phyloP scores from a whole-genome alignment of 2,797 vertebrate genomes.

The Astyanax mexicanus region DNA sequence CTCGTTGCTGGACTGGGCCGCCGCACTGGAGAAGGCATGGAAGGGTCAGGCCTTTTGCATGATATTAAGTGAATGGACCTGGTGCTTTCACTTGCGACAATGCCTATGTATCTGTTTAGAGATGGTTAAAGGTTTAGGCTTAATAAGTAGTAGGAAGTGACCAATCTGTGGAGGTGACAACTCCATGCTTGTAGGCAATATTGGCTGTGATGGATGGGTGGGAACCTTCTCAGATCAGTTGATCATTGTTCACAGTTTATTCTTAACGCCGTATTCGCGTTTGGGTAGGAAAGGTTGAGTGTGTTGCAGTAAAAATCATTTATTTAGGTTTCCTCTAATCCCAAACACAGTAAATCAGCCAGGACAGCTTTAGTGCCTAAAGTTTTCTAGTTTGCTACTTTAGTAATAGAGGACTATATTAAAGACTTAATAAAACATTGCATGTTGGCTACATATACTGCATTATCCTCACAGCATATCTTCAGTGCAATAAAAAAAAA shows the following conservation, averaged over 20 bases:
- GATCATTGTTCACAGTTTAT: slow-evolving; percentile 26
- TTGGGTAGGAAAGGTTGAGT: background rate
- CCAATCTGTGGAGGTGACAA: slow-evolving; percentile 73
- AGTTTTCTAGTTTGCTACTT: no score
- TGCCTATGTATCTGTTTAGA: slow-evolving; percentile 41
- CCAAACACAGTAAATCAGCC: background rate
- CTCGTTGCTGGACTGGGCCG: slow-evolving; percentile 50
- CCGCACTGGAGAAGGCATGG: slow-evolving; percentile 44
- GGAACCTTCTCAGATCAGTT: slow-evolving; percentile 27
- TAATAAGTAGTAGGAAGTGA: slow-evolving; percentile 74
- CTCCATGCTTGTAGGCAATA: slow-evolving; percentile 23
- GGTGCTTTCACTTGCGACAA: slow-evolving; percentile 50
- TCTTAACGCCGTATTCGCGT: background rate
- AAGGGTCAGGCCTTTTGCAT: slow-evolving; percentile 61
- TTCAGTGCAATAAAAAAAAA: no score
- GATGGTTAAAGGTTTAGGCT: slow-evolving; percentile 55
- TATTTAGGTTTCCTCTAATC: background rate
- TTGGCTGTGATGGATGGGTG: slow-evolving; percentile 45
- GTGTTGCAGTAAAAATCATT: no score
- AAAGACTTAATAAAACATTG: no score
- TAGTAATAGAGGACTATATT: no score
- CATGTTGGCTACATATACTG: no score
- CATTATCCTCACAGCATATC: no score
- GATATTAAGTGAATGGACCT: slow-evolving; percentile 53
- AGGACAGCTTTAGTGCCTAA: no score